Evolutionary conservation across 2,113 vertebrate species (phyloP), one percentile per base, ranked within the genome.

Genomic region (Aspiorhynchus laticeps): DNA sequence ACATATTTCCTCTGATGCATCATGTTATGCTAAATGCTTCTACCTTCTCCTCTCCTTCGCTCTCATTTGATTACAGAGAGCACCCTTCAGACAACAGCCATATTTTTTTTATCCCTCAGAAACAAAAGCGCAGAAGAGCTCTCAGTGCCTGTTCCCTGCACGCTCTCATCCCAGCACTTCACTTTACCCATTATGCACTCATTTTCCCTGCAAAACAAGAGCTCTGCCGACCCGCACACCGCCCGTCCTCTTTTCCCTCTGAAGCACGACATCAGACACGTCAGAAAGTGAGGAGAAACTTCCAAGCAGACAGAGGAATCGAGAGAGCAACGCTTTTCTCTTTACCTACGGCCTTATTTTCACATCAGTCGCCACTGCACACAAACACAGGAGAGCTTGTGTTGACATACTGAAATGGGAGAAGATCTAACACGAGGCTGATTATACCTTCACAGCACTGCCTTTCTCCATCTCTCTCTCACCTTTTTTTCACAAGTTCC

Each of bases 131-230:
- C 56, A 31, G 87, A 80, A 76, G 51, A n/a, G 74, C 67, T 61
- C 67, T 85, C 65, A 74, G 86, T 5, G 53, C 65, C 31, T 46
- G 48, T 87, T 86, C 67, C 63, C 79, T 24, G 65, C 86, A 84
- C 24, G 43, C 85, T 86, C 83, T 87, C 65, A 84, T 82, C 85
- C 75, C 48, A 19, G 81, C 10, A 83, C 73, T 89, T 83, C 69
- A 59, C 75, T 80, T 80, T 74, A 33, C 74, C 80, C 76, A 80
- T 90, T 90, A 84, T 67, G 74, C 67, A 63, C 28, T 88, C 74
- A 81, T 83, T 86, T 67, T 86, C 67, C 75, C 46, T 73, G 74
- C 80, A 86, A 28, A 90, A 90, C 80, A 84, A 86, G 69, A 86
- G 14, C 74, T 15, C 4, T 21, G 46, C 21, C 67, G 53, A 56